Conservation (phyloP, 2,113 vertebrate genomes). For the Eptesicus fuscus region DNA sequence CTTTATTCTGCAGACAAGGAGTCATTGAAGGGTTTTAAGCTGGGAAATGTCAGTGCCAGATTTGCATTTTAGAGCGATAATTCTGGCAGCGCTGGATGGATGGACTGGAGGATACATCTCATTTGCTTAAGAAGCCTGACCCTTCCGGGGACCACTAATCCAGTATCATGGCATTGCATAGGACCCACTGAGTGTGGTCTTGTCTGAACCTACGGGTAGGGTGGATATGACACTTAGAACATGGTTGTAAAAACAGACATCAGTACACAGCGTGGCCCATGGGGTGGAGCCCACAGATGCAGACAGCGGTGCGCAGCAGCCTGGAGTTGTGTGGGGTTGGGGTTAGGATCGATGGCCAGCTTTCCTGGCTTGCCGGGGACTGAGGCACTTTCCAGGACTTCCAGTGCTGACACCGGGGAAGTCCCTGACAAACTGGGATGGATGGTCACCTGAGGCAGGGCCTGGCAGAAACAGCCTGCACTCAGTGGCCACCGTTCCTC, state of each 20-base stretch:
- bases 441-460: not conserved
- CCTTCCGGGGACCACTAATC: not conserved
- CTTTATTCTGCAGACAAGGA: constrained; percentile 28
- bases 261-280: not conserved
- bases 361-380: not conserved
- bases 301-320: too few relatives aligned
- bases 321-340: not conserved
- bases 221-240: not conserved
- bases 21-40: constrained; percentile 12
- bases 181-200: not conserved
- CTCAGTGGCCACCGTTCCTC: not conserved
- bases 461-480: not conserved
- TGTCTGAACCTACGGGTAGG: not conserved
- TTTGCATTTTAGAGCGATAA: constrained; percentile 50
- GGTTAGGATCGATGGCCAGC: not conserved
- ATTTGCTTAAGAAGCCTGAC: not conserved
- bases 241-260: not conserved
- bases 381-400: not conserved
- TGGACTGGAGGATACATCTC: not conserved
- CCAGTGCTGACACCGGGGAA: not conserved
- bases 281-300: not conserved
- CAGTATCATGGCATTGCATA: not conserved
- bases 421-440: not conserved
- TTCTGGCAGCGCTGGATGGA: not conserved
- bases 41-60: constrained; percentile 11